phyloP scores from a whole-genome alignment of 2,113 vertebrate genomes.

The Pseudonaja textilis region DNA sequence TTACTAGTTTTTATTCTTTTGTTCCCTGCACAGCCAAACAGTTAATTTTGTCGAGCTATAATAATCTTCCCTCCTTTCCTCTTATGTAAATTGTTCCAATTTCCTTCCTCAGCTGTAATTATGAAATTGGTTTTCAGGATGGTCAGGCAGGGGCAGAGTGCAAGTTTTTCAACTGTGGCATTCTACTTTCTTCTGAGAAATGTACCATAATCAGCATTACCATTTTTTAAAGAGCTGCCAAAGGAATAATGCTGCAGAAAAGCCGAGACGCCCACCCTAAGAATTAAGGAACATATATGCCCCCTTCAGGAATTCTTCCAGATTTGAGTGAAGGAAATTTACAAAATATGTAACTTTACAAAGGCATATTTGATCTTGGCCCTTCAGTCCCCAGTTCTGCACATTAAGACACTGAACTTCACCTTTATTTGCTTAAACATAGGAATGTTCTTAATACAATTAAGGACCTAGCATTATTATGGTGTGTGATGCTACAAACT shows the following conservation, averaged over 20 bases:
- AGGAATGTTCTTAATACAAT: background rate
- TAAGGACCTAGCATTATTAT: background rate
- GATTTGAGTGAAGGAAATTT: background rate
- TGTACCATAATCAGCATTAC: background rate
- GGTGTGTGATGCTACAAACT: background rate
- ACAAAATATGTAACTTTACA: background rate
- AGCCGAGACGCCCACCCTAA: background rate
- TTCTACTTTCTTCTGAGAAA: background rate
- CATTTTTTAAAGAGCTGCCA: background rate
- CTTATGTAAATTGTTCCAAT: constrained; percentile 29
- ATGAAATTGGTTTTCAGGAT: constrained; percentile 10
- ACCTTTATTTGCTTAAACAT: background rate
- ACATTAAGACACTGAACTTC: background rate
- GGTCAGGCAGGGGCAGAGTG: constrained; percentile 10
- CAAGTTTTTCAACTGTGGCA: background rate
- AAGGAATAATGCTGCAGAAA: background rate
- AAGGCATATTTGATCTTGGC: background rate
- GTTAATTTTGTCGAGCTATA: constrained; percentile 18
- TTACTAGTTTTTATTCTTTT: constrained; percentile 33
- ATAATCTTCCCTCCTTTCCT: constrained; percentile 19
- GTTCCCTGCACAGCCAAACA: constrained; percentile 22
- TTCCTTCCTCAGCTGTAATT: constrained; percentile 23
- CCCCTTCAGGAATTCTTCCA: background rate
- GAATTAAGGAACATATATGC: background rate
- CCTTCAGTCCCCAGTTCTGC: background rate